Conservation (phyloP, 2,888 invertebrate genomes). For the Drosophila sordidula region DNA sequence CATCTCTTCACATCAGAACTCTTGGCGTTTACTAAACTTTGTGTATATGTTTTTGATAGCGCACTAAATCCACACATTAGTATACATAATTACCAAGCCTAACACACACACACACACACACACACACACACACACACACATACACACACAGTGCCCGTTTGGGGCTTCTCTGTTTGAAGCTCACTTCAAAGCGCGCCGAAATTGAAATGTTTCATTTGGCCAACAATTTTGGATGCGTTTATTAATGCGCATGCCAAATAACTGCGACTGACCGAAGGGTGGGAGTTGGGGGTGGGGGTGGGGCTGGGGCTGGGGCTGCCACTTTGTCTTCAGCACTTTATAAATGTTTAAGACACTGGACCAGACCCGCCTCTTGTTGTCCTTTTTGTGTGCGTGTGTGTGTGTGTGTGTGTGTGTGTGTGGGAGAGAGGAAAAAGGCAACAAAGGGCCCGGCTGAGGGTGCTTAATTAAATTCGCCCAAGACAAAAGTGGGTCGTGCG, state of each 20-base stretch:
- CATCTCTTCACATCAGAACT: constrained; percentile 1
- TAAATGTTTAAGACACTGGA: constrained; percentile 35
- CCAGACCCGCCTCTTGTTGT: constrained; percentile 21
- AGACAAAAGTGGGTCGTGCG: constrained; percentile 63
- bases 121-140: constrained; percentile 4
- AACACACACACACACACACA: constrained; percentile 1
- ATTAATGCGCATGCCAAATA: constrained; percentile 38
- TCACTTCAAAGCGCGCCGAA: constrained; percentile 41
- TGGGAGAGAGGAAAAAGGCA: neutral
- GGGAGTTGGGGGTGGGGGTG: neutral
- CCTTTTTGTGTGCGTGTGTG: constrained; percentile 33
- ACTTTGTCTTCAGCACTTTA: constrained; percentile 29
- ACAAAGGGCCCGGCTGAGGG: constrained; percentile 66
- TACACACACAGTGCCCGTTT: neutral
- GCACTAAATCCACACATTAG: constrained; percentile 41
- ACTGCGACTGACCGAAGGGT: too few species aligned
- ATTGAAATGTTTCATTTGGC: constrained; percentile 55
- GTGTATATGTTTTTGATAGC: constrained; percentile 40
- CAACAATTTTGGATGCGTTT: constrained; percentile 27
- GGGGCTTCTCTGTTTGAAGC: neutral
- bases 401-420: neutral
- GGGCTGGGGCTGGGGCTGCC: neutral
- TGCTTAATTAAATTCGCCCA: constrained; percentile 78
- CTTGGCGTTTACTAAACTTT: constrained; percentile 24
- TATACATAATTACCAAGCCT: constrained; percentile 27